A percentile compares a stretch with the other conserved stretches of the same genome.
phyloP scores from a whole-genome alignment of 2,113 vertebrate genomes.

The Hippocampus barbouri region DNA sequence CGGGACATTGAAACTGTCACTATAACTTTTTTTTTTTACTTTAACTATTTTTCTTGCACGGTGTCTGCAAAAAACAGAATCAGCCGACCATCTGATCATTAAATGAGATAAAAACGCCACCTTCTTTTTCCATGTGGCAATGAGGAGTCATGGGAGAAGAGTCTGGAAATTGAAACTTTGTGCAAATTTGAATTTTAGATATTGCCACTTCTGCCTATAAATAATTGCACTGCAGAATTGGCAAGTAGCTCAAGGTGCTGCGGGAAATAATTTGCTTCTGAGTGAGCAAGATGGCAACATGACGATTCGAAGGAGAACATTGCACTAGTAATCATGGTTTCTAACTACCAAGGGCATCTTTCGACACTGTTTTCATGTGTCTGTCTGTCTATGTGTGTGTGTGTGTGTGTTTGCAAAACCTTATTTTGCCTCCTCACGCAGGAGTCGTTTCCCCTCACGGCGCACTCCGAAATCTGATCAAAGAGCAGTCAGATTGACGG shows the following conservation, averaged over 20 bases:
- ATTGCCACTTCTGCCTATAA: background rate
- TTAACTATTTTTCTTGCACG: background rate
- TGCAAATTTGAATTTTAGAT: conserved; percentile 27
- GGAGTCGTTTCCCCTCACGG: conserved; percentile 6
- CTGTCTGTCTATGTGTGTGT: background rate
- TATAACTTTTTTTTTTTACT: too few species aligned
- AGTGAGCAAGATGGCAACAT: conserved; percentile 4
- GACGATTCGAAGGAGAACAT: conserved; percentile 1
- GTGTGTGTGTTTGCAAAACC: background rate
- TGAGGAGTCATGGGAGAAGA: background rate
- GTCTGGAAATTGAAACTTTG: background rate
- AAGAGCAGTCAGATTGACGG: conserved; percentile 41
- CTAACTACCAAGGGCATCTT: background rate
- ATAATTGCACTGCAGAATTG: conserved; percentile 18
- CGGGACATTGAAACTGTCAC: too few species aligned
- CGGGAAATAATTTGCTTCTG: conserved; percentile 4
- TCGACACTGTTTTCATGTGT: background rate
- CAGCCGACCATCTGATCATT: background rate
- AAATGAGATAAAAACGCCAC: background rate
- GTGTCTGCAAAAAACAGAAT: background rate
- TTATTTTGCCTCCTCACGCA: conserved; percentile 4
- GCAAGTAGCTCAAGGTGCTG: background rate
- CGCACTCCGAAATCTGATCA: conserved; percentile 18
- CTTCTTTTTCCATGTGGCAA: background rate
- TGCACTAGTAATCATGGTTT: conserved; percentile 2